Conservation (phyloP, 2,888 invertebrate genomes). For the Scrobipalpa costella region DNA sequence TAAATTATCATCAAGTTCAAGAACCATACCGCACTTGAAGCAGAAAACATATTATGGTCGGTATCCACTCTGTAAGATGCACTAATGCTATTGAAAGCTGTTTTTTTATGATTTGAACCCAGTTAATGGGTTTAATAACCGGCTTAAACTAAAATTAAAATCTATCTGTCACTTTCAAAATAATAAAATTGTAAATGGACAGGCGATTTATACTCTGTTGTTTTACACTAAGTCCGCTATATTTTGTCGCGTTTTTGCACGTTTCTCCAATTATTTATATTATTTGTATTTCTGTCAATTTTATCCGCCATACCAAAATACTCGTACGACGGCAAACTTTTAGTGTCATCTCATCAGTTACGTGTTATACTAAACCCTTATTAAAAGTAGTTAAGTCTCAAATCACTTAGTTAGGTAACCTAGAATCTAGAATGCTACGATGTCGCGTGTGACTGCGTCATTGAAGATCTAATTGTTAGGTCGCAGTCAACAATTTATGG, state of each 20-base stretch:
- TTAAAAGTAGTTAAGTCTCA: background rate
- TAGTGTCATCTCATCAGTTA: background rate
- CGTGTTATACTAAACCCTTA: background rate
- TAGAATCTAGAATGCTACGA: constrained; percentile 3
- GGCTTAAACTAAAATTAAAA: too few relatives aligned
- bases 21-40: background rate
- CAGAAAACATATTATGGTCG: background rate
- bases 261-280: too few relatives aligned
- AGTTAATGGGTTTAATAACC: too few relatives aligned
- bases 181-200: too few relatives aligned
- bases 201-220: too few relatives aligned
- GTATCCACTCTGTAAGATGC: background rate
- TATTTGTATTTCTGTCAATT: too few relatives aligned
- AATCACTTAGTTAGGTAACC: background rate
- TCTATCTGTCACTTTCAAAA: too few relatives aligned
- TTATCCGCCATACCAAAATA: too few relatives aligned
- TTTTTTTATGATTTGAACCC: too few relatives aligned
- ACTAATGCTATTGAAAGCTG: too few relatives aligned
- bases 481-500: background rate
- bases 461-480: background rate
- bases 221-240: too few relatives aligned
- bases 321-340: background rate
- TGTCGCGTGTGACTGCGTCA: background rate
- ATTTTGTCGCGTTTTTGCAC: too few relatives aligned
- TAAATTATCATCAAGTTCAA: constrained; percentile 12